phyloP scores from a whole-genome alignment of 2,888 invertebrate species.

The Ditylenchus weischeri region DNA sequence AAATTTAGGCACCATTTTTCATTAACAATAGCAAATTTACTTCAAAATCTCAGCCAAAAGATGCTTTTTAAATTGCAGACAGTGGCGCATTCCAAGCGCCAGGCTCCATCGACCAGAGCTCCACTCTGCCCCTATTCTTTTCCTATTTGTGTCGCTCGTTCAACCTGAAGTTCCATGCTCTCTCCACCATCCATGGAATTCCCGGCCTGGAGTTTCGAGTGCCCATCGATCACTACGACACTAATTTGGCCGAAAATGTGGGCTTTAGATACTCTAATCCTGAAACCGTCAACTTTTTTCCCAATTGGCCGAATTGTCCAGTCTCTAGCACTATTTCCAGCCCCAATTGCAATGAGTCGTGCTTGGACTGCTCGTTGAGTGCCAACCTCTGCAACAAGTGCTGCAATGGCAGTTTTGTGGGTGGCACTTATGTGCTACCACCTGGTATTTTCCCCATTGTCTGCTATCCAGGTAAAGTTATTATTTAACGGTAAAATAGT shows the following conservation, averaged over 20 bases:
- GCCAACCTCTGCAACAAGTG: conserved; percentile 48
- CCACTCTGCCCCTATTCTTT: conserved; percentile 37
- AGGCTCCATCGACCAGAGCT: conserved; percentile 28
- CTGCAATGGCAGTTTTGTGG: conserved; percentile 30
- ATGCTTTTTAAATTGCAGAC: conserved; percentile 29
- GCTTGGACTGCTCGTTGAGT: conserved; percentile 37
- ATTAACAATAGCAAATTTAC: too few relatives aligned
- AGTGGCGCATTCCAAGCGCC: conserved; percentile 43
- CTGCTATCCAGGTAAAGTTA: conserved; percentile 34
- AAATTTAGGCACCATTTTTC: too few relatives aligned
- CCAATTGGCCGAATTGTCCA: conserved; percentile 37
- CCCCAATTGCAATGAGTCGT: not conserved
- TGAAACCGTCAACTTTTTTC: conserved; percentile 48
- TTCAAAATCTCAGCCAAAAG: too few relatives aligned
- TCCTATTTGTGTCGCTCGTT: conserved; percentile 46
- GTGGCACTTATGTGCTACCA: conserved; percentile 34
- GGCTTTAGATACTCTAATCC: conserved; percentile 51
- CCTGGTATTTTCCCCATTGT: conserved; percentile 36
- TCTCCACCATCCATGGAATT: conserved; percentile 34
- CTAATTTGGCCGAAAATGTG: conserved; percentile 42
- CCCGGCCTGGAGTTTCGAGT: conserved; percentile 31
- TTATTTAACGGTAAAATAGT: too few relatives aligned
- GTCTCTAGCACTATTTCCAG: not conserved
- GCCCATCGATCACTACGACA: conserved; percentile 37
- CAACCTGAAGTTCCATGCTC: conserved; percentile 26